Conservation (phyloP, 2,888 invertebrate species). For the Mythimna albipuncta region DNA sequence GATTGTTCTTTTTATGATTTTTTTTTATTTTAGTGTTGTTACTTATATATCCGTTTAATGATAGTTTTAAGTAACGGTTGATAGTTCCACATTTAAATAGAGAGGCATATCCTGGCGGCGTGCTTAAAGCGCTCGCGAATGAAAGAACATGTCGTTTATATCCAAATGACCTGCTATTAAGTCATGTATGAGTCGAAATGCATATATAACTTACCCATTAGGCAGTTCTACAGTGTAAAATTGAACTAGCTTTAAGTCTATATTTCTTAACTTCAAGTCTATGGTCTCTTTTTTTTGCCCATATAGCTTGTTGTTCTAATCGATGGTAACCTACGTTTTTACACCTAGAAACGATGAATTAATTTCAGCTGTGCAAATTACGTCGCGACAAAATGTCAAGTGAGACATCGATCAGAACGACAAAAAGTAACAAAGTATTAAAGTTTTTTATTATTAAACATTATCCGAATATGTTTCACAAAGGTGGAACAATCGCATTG, state of each 20-base stretch:
- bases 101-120: constrained; percentile 62
- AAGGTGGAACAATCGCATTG: constrained; percentile 72
- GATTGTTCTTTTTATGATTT: constrained; percentile 82
- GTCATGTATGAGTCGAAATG: constrained; percentile 46
- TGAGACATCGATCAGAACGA: constrained; percentile 51
- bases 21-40: constrained; percentile 60
- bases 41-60: constrained; percentile 74
- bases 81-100: constrained; percentile 62
- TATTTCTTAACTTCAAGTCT: constrained; percentile 23
- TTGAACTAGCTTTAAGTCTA: constrained; percentile 36
- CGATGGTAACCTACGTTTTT: not conserved
- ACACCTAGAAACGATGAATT: constrained; percentile 18
- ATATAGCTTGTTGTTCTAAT: not conserved
- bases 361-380: constrained; percentile 29
- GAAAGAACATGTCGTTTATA: constrained; percentile 57
- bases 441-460: constrained; percentile 64
- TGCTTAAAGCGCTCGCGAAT: constrained; percentile 51
- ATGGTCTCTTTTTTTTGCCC: not conserved
- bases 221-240: constrained; percentile 24
- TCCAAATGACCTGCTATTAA: constrained; percentile 57
- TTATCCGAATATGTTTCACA: constrained; percentile 67
- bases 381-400: constrained; percentile 30
- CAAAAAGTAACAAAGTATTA: constrained; percentile 52
- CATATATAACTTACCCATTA: constrained; percentile 45
- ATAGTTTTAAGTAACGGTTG: constrained; percentile 64